Conservation (phyloP, 2,797 vertebrate species). For the Pelobates cultripes region DNA sequence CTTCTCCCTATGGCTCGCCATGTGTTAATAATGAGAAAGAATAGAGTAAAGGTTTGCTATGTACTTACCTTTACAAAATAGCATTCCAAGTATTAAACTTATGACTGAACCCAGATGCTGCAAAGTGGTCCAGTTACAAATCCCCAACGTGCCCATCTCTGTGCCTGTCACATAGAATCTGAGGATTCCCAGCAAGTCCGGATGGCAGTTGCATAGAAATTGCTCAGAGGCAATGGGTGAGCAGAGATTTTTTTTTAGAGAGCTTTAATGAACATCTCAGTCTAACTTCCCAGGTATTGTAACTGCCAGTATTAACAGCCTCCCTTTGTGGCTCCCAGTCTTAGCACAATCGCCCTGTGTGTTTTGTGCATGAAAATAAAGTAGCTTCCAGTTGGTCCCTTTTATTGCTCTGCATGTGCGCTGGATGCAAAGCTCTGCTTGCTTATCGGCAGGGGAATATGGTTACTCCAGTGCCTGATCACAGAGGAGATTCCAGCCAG, state of each 20-base stretch:
- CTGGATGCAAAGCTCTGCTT: slow-evolving; percentile 11
- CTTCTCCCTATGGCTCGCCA: background rate
- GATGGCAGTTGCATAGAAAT: slow-evolving; percentile 24
- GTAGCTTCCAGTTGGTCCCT: background rate
- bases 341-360: background rate
- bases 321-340: background rate
- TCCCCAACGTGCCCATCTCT: slow-evolving; percentile 38
- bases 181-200: slow-evolving; percentile 7
- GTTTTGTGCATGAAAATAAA: background rate
- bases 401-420: background rate
- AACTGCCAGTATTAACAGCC: background rate
- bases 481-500: background rate
- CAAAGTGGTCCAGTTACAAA: slow-evolving; percentile 17
- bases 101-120: slow-evolving; percentile 21
- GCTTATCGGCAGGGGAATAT: background rate
- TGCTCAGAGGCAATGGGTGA: background rate
- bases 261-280: background rate
- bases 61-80: slow-evolving; percentile 44
- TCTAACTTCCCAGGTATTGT: slow-evolving; percentile 31
- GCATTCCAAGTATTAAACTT: slow-evolving; percentile 31
- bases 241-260: background rate
- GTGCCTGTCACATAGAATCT: slow-evolving; percentile 32
- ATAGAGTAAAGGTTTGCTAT: background rate
- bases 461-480: background rate
- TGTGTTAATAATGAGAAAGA: background rate